These are phyloP conservation scores for Microcaecilia unicolor DNA, from an alignment of 2,797 vertebrate genomes.

Conservation along the genomic window DNA sequence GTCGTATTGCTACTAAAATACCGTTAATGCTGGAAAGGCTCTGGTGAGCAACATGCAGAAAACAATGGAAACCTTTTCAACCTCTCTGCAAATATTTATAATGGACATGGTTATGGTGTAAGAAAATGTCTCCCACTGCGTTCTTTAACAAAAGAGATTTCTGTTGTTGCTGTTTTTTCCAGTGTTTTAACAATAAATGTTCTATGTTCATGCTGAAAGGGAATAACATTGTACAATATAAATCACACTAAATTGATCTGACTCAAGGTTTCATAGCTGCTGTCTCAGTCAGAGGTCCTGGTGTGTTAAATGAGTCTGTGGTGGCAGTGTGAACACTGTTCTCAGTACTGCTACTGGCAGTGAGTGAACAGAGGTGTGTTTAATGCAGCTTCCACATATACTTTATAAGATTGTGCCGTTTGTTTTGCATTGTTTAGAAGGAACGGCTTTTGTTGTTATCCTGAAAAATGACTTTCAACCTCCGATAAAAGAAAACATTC, in stretches of 20 bases:
- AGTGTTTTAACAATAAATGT: too few species aligned
- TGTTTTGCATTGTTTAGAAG: neutral
- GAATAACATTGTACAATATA: too few species aligned
- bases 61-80: constrained; percentile 31
- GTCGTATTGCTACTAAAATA: constrained; percentile 30
- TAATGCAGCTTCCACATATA: neutral
- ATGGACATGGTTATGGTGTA: too few species aligned
- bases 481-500: neutral
- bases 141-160: too few species aligned
- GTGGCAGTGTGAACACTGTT: neutral
- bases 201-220: too few species aligned
- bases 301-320: fast-evolving
- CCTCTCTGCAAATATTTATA: too few species aligned
- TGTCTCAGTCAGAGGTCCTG: neutral
- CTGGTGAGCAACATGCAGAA: constrained; percentile 40
- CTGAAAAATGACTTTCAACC: neutral
- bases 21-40: constrained; percentile 14
- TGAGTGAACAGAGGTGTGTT: neutral
- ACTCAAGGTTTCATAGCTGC: too few species aligned
- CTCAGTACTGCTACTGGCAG: neutral
- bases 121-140: too few species aligned
- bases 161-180: too few species aligned
- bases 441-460: neutral
- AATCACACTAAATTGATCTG: too few species aligned
- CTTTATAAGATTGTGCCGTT: neutral